Evolutionary conservation across 2,113 vertebrate genomes (phyloP).

Genomic region (Cheirogaleus medius): DNA sequence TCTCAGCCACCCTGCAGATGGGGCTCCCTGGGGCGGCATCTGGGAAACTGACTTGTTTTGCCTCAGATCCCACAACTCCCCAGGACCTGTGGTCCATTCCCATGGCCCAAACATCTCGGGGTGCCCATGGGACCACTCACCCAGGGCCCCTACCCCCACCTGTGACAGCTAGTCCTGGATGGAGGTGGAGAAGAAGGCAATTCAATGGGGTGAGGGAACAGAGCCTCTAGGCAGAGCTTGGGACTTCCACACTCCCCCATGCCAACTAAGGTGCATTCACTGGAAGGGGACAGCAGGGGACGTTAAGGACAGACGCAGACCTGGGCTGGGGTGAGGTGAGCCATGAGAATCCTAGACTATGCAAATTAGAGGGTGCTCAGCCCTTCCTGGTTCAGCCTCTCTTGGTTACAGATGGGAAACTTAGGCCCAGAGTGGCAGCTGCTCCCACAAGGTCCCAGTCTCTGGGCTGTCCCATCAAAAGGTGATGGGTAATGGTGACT

Average conservation of each 20-base stretch:
- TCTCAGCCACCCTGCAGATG: not conserved
- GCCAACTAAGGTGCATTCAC: not conserved
- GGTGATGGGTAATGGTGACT: not conserved
- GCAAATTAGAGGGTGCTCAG: conserved; percentile 42
- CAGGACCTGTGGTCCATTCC: not conserved
- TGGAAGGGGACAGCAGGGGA: not conserved
- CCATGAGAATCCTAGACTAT: conserved; percentile 60
- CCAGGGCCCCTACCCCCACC: not conserved
- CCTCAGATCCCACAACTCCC: not conserved
- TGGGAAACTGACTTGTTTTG: conserved; percentile 51
- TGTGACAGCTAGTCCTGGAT: not conserved
- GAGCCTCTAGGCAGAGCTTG: not conserved
- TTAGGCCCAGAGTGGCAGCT: not conserved
- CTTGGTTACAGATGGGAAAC: conserved; percentile 14
- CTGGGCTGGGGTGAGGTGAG: not conserved
- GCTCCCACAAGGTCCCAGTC: not conserved
- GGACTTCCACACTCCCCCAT: not conserved
- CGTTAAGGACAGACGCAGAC: not conserved
- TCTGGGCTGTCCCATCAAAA: not conserved
- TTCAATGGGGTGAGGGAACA: not conserved
- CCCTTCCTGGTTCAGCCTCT: not conserved
- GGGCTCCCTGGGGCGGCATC: not conserved
- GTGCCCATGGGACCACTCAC: not conserved
- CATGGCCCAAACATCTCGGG: not conserved
- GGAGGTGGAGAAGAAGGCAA: not conserved